Percentiles rank a stretch among this genome's conserved stretches.
Evolutionary conservation across 2,888 invertebrate species (phyloP).

Genomic region (Acrobeloides nanus): DNA sequence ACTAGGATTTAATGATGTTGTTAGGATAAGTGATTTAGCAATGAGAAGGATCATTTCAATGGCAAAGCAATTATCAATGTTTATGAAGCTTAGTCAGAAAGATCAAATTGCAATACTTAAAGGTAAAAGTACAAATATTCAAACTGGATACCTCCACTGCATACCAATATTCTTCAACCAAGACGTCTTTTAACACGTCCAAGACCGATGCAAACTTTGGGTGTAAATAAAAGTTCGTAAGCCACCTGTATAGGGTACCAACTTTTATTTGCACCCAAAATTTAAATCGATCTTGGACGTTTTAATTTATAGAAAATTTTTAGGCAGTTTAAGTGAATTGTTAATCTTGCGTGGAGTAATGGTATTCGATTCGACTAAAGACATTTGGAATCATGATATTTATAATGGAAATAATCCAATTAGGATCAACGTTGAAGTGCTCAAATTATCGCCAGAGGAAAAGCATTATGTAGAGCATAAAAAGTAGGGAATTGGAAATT

Average conservation of each 20-base stretch:
- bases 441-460: slow-evolving; percentile 72
- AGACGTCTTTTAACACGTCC: too few relatives aligned
- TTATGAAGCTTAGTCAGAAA: slow-evolving; percentile 85
- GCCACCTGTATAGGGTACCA: too few relatives aligned
- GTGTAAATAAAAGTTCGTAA: too few relatives aligned
- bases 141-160: too few relatives aligned
- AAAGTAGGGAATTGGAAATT: slow-evolving; percentile 56
- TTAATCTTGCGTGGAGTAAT: slow-evolving; percentile 85
- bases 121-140: too few relatives aligned
- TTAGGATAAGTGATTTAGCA: slow-evolving; percentile 72
- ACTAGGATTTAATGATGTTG: slow-evolving; percentile 32
- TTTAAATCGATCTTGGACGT: neutral
- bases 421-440: slow-evolving; percentile 70
- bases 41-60: slow-evolving; percentile 69
- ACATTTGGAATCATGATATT: slow-evolving; percentile 70
- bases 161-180: too few relatives aligned
- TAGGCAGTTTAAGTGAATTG: slow-evolving; percentile 82
- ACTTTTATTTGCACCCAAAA: too few relatives aligned
- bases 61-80: slow-evolving; percentile 65
- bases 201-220: too few relatives aligned
- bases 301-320: slow-evolving; percentile 3
- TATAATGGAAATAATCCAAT: slow-evolving; percentile 4
- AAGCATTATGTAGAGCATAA: slow-evolving; percentile 81
- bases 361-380: slow-evolving; percentile 78
- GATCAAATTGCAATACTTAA: slow-evolving; percentile 81